A percentile compares a stretch with the other conserved stretches of the same genome.
Evolutionary conservation across 2,888 invertebrate species (phyloP).

Genomic region (Harpagoxenus sublaevis): DNA sequence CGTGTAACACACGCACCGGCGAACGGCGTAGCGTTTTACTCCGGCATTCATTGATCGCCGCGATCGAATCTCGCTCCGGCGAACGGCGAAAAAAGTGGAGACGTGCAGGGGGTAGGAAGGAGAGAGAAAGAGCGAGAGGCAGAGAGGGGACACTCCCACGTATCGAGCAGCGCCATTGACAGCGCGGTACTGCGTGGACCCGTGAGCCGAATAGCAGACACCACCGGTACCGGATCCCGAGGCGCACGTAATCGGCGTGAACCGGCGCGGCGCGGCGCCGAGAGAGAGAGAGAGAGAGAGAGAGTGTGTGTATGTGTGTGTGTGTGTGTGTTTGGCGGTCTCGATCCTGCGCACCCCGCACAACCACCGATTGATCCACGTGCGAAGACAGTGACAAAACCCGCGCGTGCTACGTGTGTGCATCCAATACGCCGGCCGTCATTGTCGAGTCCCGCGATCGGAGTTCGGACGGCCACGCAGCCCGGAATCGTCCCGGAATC

Average conservation of each 20-base stretch:
- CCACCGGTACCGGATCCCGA: not conserved
- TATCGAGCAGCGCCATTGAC: slow-evolving; percentile 41
- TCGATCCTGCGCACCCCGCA: slow-evolving; percentile 49
- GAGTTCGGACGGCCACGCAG: slow-evolving; percentile 64
- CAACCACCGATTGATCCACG: slow-evolving; percentile 66
- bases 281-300: not conserved
- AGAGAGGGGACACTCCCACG: slow-evolving; percentile 19
- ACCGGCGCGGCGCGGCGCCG: not conserved
- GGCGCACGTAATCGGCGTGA: slow-evolving; percentile 22
- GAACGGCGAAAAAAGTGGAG: slow-evolving; percentile 8
- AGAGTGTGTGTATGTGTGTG: not conserved
- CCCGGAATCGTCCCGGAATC: slow-evolving; percentile 67
- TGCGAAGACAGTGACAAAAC: slow-evolving; percentile 41
- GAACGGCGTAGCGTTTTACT: not conserved
- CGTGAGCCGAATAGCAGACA: slow-evolving; percentile 19
- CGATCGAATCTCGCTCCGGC: slow-evolving; percentile 40
- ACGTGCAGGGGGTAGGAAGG: not conserved
- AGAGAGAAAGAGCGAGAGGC: slow-evolving; percentile 1
- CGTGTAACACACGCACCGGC: not conserved
- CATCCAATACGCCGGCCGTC: not conserved
- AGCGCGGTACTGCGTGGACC: slow-evolving; percentile 24
- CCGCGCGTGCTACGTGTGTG: slow-evolving; percentile 39
- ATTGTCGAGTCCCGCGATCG: slow-evolving; percentile 54
- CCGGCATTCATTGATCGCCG: slow-evolving; percentile 28
- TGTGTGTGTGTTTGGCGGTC: not conserved